These are phyloP conservation scores for Xanthia togata DNA, from an alignment of 2,888 invertebrate genomes.

Conservation along the genomic window DNA sequence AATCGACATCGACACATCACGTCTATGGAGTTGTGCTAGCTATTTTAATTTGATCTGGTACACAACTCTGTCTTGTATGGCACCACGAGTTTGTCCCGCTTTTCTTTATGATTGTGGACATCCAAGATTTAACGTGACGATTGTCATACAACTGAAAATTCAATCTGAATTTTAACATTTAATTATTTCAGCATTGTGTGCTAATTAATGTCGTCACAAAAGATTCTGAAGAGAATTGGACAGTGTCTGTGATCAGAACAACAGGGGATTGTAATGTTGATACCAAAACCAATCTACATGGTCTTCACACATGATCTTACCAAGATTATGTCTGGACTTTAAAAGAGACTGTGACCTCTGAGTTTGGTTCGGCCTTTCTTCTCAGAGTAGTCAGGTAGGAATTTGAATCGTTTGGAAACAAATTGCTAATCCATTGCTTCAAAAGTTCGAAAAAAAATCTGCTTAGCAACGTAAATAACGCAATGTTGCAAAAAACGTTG, in stretches of 20 bases:
- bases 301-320: too few species aligned
- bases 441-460: too few species aligned
- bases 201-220: slow-evolving; percentile 71
- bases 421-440: too few species aligned
- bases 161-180: slow-evolving; percentile 65
- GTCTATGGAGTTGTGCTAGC: background rate
- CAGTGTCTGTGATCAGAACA: slow-evolving; percentile 70
- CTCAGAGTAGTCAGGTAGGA: too few species aligned
- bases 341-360: too few species aligned
- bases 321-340: too few species aligned
- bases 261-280: slow-evolving; percentile 30
- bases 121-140: slow-evolving; percentile 28
- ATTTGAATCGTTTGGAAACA: too few species aligned
- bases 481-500: too few species aligned
- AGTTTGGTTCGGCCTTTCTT: too few species aligned
- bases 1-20: background rate
- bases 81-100: too few species aligned
- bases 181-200: slow-evolving; percentile 73
- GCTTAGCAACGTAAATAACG: too few species aligned
- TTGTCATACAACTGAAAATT: slow-evolving; percentile 44
- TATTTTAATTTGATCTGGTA: background rate
- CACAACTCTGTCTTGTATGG: too few species aligned
- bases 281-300: slow-evolving; percentile 9
- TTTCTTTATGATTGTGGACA: slow-evolving; percentile 1
- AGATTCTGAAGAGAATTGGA: slow-evolving; percentile 67